phyloP scores from a whole-genome alignment of 2,797 vertebrate species.

The Sciurus vulgaris region DNA sequence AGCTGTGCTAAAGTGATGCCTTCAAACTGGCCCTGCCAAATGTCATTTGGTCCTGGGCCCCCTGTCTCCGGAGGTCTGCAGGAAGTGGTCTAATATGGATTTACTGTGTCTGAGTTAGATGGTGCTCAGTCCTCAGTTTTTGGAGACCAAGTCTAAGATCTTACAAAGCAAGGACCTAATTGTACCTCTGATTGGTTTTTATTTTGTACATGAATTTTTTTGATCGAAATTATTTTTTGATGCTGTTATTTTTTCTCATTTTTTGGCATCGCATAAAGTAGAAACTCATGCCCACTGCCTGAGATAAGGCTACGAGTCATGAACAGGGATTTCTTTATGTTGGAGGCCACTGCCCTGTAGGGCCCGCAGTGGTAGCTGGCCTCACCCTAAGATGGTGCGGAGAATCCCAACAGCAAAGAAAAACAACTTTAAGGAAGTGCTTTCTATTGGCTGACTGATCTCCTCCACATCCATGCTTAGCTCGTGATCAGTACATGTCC shows the following conservation, averaged over 20 bases:
- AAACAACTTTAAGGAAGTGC: too few species aligned
- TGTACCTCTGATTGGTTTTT: background rate
- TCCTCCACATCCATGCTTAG: too few species aligned
- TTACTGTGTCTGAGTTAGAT: background rate
- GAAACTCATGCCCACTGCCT: background rate
- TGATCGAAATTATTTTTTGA: background rate
- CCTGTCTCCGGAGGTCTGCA: too few species aligned
- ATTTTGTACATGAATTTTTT: background rate
- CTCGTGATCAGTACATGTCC: too few species aligned
- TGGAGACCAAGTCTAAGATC: background rate
- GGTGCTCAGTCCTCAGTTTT: rapidly evolving
- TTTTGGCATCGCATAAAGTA: background rate
- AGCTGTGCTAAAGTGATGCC: background rate
- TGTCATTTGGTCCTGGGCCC: background rate
- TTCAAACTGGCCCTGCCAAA: background rate
- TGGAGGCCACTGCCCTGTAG: too few species aligned
- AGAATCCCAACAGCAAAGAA: too few species aligned
- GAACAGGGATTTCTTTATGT: background rate
- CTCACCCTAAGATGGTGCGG: too few species aligned
- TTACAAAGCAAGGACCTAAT: background rate
- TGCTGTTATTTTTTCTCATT: background rate
- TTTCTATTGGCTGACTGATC: too few species aligned
- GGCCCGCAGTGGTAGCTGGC: too few species aligned
- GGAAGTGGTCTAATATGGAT: background rate
- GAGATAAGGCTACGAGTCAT: background rate